These are phyloP conservation scores for Phymatocera aterrima DNA, from an alignment of 2,888 invertebrate genomes.

Conservation along the genomic window DNA sequence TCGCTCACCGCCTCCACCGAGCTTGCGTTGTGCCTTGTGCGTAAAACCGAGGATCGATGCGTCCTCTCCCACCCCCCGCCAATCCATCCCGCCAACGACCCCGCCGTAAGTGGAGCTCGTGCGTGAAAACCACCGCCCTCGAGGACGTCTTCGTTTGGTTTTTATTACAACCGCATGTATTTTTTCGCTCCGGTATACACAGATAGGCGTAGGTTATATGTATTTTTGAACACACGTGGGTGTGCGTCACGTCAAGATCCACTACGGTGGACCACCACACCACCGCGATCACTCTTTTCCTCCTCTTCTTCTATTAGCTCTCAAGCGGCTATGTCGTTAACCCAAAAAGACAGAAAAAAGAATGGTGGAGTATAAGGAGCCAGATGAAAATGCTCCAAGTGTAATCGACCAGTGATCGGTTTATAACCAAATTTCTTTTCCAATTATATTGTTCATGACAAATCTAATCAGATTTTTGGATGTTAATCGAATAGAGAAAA, in stretches of 20 bases:
- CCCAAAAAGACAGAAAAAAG: neutral
- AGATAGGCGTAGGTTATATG: neutral
- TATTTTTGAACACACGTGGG: too few relatives aligned
- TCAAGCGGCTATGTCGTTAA: neutral
- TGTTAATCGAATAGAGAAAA: too few relatives aligned
- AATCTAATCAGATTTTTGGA: too few relatives aligned
- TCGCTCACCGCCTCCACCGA: slow-evolving; percentile 40
- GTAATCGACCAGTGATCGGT: slow-evolving; percentile 3
- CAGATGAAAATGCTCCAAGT: slow-evolving; percentile 11
- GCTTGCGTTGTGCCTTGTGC: slow-evolving; percentile 21
- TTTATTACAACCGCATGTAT: neutral
- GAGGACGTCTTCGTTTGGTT: slow-evolving; percentile 33
- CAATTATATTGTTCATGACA: too few relatives aligned
- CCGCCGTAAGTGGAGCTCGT: slow-evolving; percentile 68
- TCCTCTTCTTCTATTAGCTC: neutral
- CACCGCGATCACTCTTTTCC: neutral
- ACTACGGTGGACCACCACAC: neutral
- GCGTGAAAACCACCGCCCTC: slow-evolving; percentile 60
- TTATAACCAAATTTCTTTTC: too few relatives aligned
- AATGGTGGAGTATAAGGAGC: neutral
- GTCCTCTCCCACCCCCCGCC: slow-evolving; percentile 11
- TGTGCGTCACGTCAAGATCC: neutral
- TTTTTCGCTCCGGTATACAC: neutral
- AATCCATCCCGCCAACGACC: slow-evolving; percentile 38
- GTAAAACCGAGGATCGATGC: slow-evolving; percentile 45